Percentiles rank a stretch among this genome's conserved stretches.
Conservation (phyloP, 2,797 vertebrate genomes). For the Eutrigla gurnardus region DNA sequence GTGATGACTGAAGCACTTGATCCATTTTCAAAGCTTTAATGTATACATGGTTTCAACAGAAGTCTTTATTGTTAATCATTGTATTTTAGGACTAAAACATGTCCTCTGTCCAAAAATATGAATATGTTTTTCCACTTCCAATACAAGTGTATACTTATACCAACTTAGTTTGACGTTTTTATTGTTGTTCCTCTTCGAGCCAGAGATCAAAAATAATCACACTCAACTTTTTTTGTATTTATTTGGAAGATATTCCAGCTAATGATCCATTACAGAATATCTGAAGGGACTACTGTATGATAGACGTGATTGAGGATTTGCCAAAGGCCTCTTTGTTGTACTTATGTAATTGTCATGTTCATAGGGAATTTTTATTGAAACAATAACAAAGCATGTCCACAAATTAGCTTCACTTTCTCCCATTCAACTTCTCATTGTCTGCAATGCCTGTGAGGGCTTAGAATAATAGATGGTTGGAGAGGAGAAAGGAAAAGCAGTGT, state of each 20-base stretch:
- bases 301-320: constrained; percentile 58
- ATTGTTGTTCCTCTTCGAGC: constrained; percentile 27
- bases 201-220: constrained; percentile 51
- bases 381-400: constrained; percentile 82
- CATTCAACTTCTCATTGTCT: constrained; percentile 78
- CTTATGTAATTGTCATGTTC: constrained; percentile 80
- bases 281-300: constrained; percentile 63
- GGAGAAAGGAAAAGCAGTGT: constrained; percentile 66
- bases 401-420: constrained; percentile 80
- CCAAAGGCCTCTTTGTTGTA: constrained; percentile 78
- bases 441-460: constrained; percentile 77
- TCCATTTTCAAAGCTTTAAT: not conserved
- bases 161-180: constrained; percentile 41
- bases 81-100: constrained; percentile 5
- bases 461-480: constrained; percentile 79
- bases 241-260: constrained; percentile 46
- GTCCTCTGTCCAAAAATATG: not conserved
- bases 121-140: constrained; percentile 1
- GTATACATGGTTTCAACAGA: not conserved
- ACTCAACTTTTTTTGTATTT: constrained; percentile 58
- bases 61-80: not conserved
- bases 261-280: constrained; percentile 67
- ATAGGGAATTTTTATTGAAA: constrained; percentile 80
- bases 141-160: not conserved
- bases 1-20: not conserved